phyloP scores from a whole-genome alignment of 2,113 vertebrate species.

The Apaloderma vittatum region DNA sequence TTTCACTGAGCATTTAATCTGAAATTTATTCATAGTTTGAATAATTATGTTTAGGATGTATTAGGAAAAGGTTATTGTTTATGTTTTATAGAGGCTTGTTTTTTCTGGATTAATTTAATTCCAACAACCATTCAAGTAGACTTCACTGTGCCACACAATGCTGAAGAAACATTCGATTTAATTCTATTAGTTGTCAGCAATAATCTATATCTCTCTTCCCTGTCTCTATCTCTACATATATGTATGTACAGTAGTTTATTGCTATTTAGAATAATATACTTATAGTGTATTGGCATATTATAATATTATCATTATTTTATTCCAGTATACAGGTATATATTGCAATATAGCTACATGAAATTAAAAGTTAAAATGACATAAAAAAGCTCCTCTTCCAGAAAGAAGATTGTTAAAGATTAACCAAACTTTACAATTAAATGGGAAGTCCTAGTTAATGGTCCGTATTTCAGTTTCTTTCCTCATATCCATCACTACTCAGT shows the following conservation, averaged over 20 bases:
- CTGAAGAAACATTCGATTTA: not conserved
- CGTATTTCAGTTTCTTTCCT: not conserved
- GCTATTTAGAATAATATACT: not conserved
- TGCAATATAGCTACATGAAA: not conserved
- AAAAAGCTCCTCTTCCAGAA: not conserved
- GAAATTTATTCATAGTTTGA: not conserved
- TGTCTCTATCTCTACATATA: fast-evolving
- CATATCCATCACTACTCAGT: too few relatives aligned
- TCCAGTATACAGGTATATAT: not conserved
- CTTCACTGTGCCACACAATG: not conserved
- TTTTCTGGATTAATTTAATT: not conserved
- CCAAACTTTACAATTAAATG: not conserved
- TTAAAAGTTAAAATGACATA: not conserved
- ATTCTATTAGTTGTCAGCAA: not conserved
- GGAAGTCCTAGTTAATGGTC: not conserved
- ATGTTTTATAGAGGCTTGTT: not conserved
- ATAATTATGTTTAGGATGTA: not conserved
- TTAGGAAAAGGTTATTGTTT: fast-evolving
- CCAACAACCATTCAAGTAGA: not conserved
- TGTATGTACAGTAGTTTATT: not conserved
- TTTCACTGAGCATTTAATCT: not conserved
- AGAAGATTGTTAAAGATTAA: not conserved
- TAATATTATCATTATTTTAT: too few relatives aligned
- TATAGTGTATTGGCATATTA: too few relatives aligned
- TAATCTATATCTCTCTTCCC: not conserved